Evolutionary conservation across 2,888 invertebrate species (phyloP).

Genomic region (Pilophorus perplexus): DNA sequence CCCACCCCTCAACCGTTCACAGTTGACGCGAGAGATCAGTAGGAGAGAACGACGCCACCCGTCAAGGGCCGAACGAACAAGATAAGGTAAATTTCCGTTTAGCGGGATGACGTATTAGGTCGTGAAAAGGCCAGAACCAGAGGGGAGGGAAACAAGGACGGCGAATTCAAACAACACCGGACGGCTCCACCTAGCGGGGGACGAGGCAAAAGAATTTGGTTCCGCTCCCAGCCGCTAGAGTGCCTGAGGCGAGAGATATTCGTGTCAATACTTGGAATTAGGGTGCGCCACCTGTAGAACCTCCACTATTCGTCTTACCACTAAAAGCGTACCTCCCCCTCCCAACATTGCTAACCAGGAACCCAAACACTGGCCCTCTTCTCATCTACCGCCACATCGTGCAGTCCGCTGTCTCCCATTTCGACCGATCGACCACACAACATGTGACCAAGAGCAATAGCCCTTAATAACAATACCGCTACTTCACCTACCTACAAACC

Average conservation of each 20-base stretch:
- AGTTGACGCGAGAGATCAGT: too few relatives aligned
- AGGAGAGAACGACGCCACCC: too few relatives aligned
- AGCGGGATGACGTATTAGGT: too few relatives aligned
- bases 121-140: not conserved
- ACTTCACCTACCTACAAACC: not conserved
- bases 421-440: constrained; percentile 16
- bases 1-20: too few relatives aligned
- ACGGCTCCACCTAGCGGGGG: too few relatives aligned
- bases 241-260: not conserved
- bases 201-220: too few relatives aligned
- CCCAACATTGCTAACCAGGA: not conserved
- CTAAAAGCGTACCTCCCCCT: not conserved
- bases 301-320: constrained; percentile 3
- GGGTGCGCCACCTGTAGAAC: constrained; percentile 25
- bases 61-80: not conserved
- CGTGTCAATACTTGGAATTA: constrained; percentile 25
- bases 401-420: not conserved
- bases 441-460: constrained; percentile 13
- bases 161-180: not conserved
- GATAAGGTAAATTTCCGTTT: constrained; percentile 3
- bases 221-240: not conserved
- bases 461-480: too few relatives aligned
- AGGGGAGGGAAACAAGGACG: not conserved
- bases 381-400: not conserved
- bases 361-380: not conserved